phyloP scores from a whole-genome alignment of 2,113 vertebrate species.

The Mastomys natalensis region DNA sequence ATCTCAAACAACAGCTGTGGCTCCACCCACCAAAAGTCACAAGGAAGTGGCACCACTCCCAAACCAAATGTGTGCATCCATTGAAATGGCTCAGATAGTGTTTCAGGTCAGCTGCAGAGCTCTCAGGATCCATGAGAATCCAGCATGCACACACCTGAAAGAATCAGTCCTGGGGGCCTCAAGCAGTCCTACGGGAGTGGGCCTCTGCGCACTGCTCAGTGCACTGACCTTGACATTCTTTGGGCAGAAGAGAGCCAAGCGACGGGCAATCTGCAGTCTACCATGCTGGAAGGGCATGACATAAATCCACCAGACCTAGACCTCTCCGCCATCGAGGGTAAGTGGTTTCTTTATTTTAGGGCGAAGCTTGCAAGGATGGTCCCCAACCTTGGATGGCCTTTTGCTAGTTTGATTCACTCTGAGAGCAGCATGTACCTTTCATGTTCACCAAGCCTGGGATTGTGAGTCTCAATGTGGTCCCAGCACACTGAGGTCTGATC shows the following conservation, averaged over 20 bases:
- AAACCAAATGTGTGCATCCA: not conserved
- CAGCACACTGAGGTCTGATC: not conserved
- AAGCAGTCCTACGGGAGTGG: not conserved
- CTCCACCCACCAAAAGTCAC: not conserved
- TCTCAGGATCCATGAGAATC: not conserved
- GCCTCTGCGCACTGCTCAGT: not conserved
- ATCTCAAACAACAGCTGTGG: not conserved
- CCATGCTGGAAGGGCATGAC: constrained; percentile 87
- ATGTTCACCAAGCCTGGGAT: too few species aligned
- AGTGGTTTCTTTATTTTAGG: not conserved
- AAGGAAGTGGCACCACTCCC: not conserved
- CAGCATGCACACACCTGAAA: not conserved
- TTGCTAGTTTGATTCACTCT: not conserved
- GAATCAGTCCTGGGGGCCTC: not conserved
- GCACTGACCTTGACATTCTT: not conserved
- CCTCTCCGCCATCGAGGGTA: constrained; percentile 92
- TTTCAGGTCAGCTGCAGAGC: not conserved
- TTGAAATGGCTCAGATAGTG: not conserved
- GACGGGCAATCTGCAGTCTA: constrained; percentile 91
- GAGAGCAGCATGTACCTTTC: not conserved
- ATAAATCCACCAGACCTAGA: constrained; percentile 88
- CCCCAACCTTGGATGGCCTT: not conserved
- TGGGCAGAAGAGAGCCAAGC: constrained; percentile 67
- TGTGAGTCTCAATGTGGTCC: not conserved
- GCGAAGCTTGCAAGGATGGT: not conserved